Conservation (phyloP, 2,888 invertebrate genomes). For the Scaptomyza caliginosa region DNA sequence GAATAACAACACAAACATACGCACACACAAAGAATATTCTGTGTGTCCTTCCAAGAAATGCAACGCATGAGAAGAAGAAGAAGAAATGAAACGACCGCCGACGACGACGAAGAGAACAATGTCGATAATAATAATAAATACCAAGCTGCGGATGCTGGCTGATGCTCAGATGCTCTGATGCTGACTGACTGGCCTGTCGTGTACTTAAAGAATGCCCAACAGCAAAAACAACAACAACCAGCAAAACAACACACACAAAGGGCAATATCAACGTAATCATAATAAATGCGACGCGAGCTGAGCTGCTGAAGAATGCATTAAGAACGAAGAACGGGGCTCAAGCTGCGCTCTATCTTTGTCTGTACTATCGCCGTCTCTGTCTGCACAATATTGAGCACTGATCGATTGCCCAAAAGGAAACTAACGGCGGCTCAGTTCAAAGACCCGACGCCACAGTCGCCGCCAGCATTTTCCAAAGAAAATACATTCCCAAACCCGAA, state of each 20-base stretch:
- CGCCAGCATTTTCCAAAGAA: constrained; percentile 48
- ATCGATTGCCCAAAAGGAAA: constrained; percentile 70
- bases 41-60: constrained; percentile 81
- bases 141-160: constrained; percentile 37
- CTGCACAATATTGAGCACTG: constrained; percentile 54
- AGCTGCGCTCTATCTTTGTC: constrained; percentile 7
- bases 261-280: constrained; percentile 75
- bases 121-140: constrained; percentile 55
- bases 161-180: neutral
- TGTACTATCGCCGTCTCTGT: neutral
- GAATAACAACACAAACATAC: constrained; percentile 10
- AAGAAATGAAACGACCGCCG: constrained; percentile 64
- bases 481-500: constrained; percentile 68
- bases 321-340: constrained; percentile 35
- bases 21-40: constrained; percentile 52
- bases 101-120: constrained; percentile 40
- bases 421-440: constrained; percentile 76
- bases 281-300: constrained; percentile 65
- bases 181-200: constrained; percentile 22
- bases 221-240: constrained; percentile 25
- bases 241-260: constrained; percentile 56
- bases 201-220: constrained; percentile 59
- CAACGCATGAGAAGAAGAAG: constrained; percentile 45
- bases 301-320: constrained; percentile 61
- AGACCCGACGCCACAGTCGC: constrained; percentile 43